These are phyloP conservation scores for Phaethornis superciliosus DNA, from an alignment of 2,113 vertebrate species.

Conservation along the genomic window DNA sequence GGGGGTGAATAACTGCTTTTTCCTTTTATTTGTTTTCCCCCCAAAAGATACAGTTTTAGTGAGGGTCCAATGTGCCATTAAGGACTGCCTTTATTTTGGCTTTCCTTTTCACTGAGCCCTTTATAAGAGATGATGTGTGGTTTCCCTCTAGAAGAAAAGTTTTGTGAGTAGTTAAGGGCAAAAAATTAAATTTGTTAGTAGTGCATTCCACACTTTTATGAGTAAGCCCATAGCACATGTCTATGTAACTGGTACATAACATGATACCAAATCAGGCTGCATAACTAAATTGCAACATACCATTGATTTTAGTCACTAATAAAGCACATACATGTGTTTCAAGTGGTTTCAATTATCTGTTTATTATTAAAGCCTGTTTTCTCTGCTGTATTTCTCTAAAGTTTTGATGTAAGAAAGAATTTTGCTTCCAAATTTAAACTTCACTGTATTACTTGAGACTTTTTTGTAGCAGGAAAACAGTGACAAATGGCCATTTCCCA, in stretches of 20 bases:
- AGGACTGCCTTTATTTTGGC: slow-evolving; percentile 57
- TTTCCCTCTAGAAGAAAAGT: slow-evolving; percentile 39
- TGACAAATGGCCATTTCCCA: not conserved
- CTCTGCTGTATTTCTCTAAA: slow-evolving; percentile 33
- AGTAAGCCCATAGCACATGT: slow-evolving; percentile 63
- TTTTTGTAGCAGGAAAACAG: not conserved
- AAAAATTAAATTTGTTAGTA: slow-evolving; percentile 66
- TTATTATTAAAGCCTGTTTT: slow-evolving; percentile 56
- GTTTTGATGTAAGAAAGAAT: slow-evolving; percentile 43
- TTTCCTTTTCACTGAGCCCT: slow-evolving; percentile 50
- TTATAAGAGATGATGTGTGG: slow-evolving; percentile 26
- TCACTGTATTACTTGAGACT: not conserved
- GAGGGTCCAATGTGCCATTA: slow-evolving; percentile 41
- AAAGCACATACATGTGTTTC: slow-evolving; percentile 57
- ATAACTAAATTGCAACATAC: slow-evolving; percentile 68
- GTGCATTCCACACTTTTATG: slow-evolving; percentile 64
- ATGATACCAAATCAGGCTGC: slow-evolving; percentile 59
- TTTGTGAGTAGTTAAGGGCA: slow-evolving; percentile 49
- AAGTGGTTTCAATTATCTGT: slow-evolving; percentile 68
- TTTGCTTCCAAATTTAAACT: slow-evolving; percentile 42
- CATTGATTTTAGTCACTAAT: slow-evolving; percentile 67
- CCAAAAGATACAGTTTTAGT: slow-evolving; percentile 17
- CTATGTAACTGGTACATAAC: slow-evolving; percentile 62
- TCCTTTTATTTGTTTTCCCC: slow-evolving; percentile 13
- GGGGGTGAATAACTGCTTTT: not conserved